Base-by-base conservation (phyloP, 2,888 invertebrate species). In the Harmothoe impar region DNA sequence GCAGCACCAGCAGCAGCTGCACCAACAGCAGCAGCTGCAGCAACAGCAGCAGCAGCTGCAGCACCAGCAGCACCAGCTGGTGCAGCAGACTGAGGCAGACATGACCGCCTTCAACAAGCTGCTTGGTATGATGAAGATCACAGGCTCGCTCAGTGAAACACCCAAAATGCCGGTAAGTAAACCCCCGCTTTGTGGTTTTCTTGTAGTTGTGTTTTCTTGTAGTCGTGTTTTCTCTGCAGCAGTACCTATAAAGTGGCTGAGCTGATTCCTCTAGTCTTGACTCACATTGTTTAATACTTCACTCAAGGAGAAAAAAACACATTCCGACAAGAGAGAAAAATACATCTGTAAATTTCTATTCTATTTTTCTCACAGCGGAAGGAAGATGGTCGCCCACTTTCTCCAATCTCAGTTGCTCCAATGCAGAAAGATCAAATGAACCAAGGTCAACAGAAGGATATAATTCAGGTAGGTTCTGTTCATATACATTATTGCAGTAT, bases 91-190 rank as follows among this genome's bases (percentile, higher is more conserved):
- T 0, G 85, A 85, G 51, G 72, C 84, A 17, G 95, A 95, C 92
- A 93, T 95, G 92, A 93, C 95, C 31, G 95, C 95, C 5, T 95
- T 95, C 92, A 95, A 95, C 93, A 95, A 95, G 90, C 93, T 95
- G 84, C 93, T 95, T 7, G 94, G 94, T n/a, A 88, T 92, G 92
- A 95, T 95, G 94, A 94, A 94, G 88, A 94, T 94, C 72, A 94
- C 94, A 12, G 94, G 94, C 35, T 94, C 94, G 10, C 93, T 94
- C 68, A 93, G 93, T 35, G 93, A 94, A 10, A 93, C 94, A 54
- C 94, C 94, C 25, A 92, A 93, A 43, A 90, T 92, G 92, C 90
- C 90, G 29, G 92, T 92, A 25, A 86, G 88, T 88, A 52, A 17
- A 7, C 31, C n/a, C 68, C 17, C n/a, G 0, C 12, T 62, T 62